These are phyloP conservation scores for Anastrepha obliqua DNA, from an alignment of 1,140 invertebrate genomes.

Conservation along the genomic window DNA sequence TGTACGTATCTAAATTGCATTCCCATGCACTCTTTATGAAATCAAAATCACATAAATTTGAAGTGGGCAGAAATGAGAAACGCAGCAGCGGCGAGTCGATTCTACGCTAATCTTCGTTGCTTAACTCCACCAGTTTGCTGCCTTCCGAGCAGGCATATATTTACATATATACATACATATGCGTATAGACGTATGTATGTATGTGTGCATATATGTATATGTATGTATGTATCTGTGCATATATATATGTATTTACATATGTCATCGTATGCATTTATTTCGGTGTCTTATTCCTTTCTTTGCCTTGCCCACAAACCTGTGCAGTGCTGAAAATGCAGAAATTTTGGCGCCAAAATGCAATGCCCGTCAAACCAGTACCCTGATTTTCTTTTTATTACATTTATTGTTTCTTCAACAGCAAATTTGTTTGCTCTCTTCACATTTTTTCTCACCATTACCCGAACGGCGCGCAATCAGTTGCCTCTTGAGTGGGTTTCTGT, in stretches of 20 bases:
- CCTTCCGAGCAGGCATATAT: too few relatives aligned
- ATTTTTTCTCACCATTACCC: neutral
- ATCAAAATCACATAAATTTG: too few relatives aligned
- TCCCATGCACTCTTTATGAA: too few relatives aligned
- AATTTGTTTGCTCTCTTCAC: constrained; percentile 26
- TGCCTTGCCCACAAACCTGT: neutral
- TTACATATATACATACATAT: too few relatives aligned
- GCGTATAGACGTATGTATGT: too few relatives aligned
- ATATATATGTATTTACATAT: neutral
- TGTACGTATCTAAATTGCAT: too few relatives aligned
- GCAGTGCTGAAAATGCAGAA: constrained; percentile 43
- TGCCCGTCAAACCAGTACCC: constrained; percentile 41
- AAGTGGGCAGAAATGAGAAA: too few relatives aligned
- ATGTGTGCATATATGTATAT: neutral
- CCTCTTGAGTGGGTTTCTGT: constrained; percentile 34
- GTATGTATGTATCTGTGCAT: neutral
- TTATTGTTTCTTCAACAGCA: constrained; percentile 13
- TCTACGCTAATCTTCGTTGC: neutral
- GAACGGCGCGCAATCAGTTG: neutral
- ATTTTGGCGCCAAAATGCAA: constrained; percentile 46
- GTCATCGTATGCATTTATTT: neutral
- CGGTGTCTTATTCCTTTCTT: neutral
- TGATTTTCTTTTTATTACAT: neutral
- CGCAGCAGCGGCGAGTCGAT: too few relatives aligned
- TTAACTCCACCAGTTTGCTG: neutral